phyloP scores from a whole-genome alignment of 2,797 vertebrate genomes.

The Cottoperca gobio region DNA sequence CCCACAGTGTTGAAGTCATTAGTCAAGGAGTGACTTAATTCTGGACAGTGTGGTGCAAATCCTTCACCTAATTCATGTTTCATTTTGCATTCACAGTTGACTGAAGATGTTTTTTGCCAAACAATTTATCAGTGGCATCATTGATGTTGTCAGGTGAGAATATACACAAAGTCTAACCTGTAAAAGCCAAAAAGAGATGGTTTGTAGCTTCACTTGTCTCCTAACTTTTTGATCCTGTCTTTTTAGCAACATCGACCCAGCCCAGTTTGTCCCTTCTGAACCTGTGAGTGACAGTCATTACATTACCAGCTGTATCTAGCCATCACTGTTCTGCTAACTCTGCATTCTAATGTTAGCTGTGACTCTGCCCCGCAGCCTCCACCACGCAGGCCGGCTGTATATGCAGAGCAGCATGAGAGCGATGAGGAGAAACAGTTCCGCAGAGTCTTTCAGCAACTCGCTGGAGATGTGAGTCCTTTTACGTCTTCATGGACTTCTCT shows the following conservation, averaged over 20 bases:
- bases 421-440: slow-evolving; percentile 91
- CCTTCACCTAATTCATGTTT: neutral
- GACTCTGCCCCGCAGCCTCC: slow-evolving; percentile 76
- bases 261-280: slow-evolving; percentile 73
- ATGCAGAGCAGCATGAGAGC: slow-evolving; percentile 88
- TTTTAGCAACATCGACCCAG: slow-evolving; percentile 82
- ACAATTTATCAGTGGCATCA: slow-evolving; percentile 71
- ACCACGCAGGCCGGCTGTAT: slow-evolving; percentile 81
- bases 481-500: neutral
- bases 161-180: neutral
- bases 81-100: slow-evolving; percentile 49
- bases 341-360: slow-evolving; percentile 15
- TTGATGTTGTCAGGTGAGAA: slow-evolving; percentile 82
- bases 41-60: neutral
- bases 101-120: slow-evolving; percentile 75
- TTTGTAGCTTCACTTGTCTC: slow-evolving; percentile 5
- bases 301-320: neutral
- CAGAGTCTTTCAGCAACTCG: slow-evolving; percentile 91
- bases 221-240: slow-evolving; percentile 1
- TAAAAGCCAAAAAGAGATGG: neutral
- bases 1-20: neutral
- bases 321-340: neutral
- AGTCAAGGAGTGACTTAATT: neutral
- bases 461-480: slow-evolving; percentile 89
- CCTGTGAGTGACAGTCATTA: slow-evolving; percentile 81